phyloP scores from a whole-genome alignment of 2,797 vertebrate genomes.

The Epinephelus coioides region DNA sequence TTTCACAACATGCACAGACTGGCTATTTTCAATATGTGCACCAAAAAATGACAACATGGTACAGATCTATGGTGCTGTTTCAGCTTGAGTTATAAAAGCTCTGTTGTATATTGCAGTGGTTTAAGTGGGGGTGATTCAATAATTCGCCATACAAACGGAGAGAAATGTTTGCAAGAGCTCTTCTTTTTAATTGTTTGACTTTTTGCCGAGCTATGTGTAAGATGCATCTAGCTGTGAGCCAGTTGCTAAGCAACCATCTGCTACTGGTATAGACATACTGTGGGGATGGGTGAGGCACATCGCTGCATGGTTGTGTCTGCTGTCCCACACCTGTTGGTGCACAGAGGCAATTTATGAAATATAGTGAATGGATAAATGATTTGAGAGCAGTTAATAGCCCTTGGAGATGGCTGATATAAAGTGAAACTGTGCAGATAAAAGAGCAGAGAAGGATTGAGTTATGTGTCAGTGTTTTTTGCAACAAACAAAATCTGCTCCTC shows the following conservation, averaged over 20 bases:
- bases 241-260: constrained; percentile 85
- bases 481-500: not conserved
- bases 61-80: constrained; percentile 42
- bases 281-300: constrained; percentile 69
- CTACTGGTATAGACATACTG: constrained; percentile 68
- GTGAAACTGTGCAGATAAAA: constrained; percentile 15
- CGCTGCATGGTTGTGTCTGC: constrained; percentile 54
- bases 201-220: constrained; percentile 70
- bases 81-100: constrained; percentile 38
- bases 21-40: constrained; percentile 73
- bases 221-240: constrained; percentile 73
- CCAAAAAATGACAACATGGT: constrained; percentile 57
- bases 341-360: constrained; percentile 35
- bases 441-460: not conserved
- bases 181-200: constrained; percentile 69
- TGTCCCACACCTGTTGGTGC: constrained; percentile 65
- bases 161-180: constrained; percentile 47
- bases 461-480: not conserved
- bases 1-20: constrained; percentile 86
- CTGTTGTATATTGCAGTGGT: constrained; percentile 35
- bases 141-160: constrained; percentile 55
- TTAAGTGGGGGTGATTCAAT: constrained; percentile 58
- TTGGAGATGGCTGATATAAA: constrained; percentile 21
- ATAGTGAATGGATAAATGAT: constrained; percentile 25
- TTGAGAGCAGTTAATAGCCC: constrained; percentile 26